phyloP scores from a whole-genome alignment of 2,113 vertebrate species.

The Sceloporus tristichus region DNA sequence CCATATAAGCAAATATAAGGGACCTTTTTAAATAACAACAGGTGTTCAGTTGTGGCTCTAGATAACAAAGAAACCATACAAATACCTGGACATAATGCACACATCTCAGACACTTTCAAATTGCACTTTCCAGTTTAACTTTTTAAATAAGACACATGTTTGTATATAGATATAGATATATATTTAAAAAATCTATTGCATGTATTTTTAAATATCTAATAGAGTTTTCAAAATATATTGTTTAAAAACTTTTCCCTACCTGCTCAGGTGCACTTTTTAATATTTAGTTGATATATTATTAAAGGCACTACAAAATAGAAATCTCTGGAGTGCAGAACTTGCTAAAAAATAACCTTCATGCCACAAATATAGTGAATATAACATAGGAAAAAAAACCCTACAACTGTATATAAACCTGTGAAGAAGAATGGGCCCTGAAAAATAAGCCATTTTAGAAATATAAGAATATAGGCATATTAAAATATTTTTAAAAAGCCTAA shows the following conservation, averaged over 20 bases:
- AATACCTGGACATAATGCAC: constrained; percentile 74
- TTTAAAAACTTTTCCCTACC: constrained; percentile 79
- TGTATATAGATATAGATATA: constrained; percentile 63
- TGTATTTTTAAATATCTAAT: constrained; percentile 81
- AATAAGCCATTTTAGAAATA: constrained; percentile 78
- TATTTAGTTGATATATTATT: constrained; percentile 82
- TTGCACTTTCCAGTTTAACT: constrained; percentile 85
- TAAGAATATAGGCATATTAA: constrained; percentile 73
- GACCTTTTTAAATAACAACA: constrained; percentile 27
- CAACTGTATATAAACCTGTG: constrained; percentile 65
- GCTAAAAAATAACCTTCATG: constrained; percentile 87
- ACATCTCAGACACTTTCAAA: constrained; percentile 77
- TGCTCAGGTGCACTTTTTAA: constrained; percentile 79
- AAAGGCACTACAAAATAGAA: constrained; percentile 86
- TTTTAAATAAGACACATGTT: constrained; percentile 81
- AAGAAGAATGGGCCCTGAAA: constrained; percentile 67
- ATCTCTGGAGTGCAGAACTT: constrained; percentile 86
- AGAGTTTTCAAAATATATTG: constrained; percentile 80
- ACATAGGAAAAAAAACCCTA: constrained; percentile 43
- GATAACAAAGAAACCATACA: constrained; percentile 56
- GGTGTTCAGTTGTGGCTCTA: constrained; percentile 49
- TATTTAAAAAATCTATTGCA: constrained; percentile 66
- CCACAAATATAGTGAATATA: constrained; percentile 83
- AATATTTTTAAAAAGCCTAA: constrained; percentile 74
- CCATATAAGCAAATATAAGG: constrained; percentile 35